Evolutionary conservation across 2,888 invertebrate genomes (phyloP).

Genomic region (Platycnemis pennipes): DNA sequence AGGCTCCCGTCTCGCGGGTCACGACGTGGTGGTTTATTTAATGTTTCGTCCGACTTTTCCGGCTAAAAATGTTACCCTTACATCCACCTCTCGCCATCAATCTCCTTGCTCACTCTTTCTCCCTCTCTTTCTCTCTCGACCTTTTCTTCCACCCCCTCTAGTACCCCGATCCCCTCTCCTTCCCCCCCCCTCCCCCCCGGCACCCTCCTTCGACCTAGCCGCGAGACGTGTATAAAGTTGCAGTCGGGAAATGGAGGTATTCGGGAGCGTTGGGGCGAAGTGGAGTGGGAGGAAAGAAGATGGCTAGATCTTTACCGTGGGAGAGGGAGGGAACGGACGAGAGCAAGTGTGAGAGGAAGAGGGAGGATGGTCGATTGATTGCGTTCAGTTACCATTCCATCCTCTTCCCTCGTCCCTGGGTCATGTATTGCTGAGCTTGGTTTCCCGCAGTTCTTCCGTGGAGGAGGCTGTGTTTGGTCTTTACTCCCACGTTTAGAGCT

Average conservation of each 20-base stretch:
- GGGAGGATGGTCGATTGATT: not conserved
- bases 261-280: not conserved
- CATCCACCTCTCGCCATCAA: conserved; percentile 33
- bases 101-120: not conserved
- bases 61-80: conserved; percentile 14
- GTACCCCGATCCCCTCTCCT: no score
- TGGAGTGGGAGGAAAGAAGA: not conserved
- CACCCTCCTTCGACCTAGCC: no score
- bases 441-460: not conserved
- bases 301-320: not conserved
- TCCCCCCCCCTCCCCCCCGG: no score
- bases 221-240: conserved; percentile 11
- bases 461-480: no score
- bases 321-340: not conserved
- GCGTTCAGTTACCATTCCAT: not conserved
- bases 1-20: conserved; percentile 48
- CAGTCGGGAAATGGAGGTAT: not conserved
- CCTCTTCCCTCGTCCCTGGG: not conserved
- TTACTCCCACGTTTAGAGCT: no score
- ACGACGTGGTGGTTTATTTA: conserved; percentile 59
- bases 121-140: not conserved
- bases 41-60: conserved; percentile 54
- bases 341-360: not conserved
- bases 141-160: no score
- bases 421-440: not conserved